Base-by-base conservation (phyloP, 2,113 vertebrate species). In the Gila orcuttii region DNA sequence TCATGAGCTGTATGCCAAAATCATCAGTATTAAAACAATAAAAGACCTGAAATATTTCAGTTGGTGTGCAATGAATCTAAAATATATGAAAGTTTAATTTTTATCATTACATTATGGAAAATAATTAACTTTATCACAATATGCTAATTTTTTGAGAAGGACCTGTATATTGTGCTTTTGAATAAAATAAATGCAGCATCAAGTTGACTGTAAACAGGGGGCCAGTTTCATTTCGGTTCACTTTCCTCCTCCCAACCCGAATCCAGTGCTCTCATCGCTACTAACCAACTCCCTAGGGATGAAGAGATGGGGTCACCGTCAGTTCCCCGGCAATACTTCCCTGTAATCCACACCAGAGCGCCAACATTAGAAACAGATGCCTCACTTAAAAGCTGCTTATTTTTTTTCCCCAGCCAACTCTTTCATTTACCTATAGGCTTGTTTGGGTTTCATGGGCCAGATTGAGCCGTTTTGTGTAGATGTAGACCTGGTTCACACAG, bases 341-440 rank as follows among this genome's bases (percentile, higher is more conserved):
- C 90, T 93, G 94, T 94, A 95, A 95, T 94, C 93, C 93, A 95
- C 92, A 95, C 94, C 92, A 93, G 90, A 79, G 89, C 87, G 82
- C 88, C 89, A 88, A 91, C 95, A 95, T 94, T 93, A 91, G 91
- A 94, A 94, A 91, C 94, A 95, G 94, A 95, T 94, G 94, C 93
- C 88, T 91, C 76, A 81, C 71, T 88, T 89, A 76, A 90, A 92
- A 90, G 89, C 88, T 88, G 86, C 87, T 60, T 69, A 88, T 90
- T 88, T 87, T 89, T 89, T 71, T 77, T 42, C 59, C 8, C 85
- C 88, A 89, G 79, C 80, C 39, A 90, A 88, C 73, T 75, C 71
- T 81, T 47, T 88, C 47, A 93, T 90, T 90, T 68, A 71, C 75
- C 85, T 77, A 23, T 33, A 88, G 86, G 87, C 0, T 39, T 88